These are phyloP conservation scores for Chironomus riparius DNA, from an alignment of 2,888 invertebrate species.

Conservation along the genomic window DNA sequence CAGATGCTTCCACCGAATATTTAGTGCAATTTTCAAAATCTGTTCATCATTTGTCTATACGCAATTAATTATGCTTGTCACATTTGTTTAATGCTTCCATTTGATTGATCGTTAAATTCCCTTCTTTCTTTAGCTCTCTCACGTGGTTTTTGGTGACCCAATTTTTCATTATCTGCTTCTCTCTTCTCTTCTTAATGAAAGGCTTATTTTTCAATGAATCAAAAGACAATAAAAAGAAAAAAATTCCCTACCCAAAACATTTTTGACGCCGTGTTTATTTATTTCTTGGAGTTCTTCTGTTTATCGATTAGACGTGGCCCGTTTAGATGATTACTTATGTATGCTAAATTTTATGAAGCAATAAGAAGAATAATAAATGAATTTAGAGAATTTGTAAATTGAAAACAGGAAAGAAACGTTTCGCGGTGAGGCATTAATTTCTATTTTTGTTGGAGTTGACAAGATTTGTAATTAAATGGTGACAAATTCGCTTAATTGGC, in stretches of 20 bases:
- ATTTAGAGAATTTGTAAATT: background rate
- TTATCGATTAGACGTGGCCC: background rate
- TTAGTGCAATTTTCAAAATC: background rate
- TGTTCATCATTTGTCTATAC: background rate
- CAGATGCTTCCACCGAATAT: background rate
- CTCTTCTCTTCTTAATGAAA: background rate
- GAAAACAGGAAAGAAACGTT: background rate
- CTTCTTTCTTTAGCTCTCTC: background rate
- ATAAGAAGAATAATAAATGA: background rate
- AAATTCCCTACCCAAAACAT: background rate
- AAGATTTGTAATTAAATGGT: too few species aligned
- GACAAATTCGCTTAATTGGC: too few species aligned
- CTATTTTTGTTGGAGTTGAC: too few species aligned
- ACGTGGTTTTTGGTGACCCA: background rate
- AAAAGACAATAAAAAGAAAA: too few species aligned
- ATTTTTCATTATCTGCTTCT: background rate
- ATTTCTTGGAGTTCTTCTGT: background rate
- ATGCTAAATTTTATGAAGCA: background rate
- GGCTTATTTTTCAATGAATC: background rate
- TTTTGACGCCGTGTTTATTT: background rate
- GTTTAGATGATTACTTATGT: background rate
- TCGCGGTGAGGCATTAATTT: too few species aligned
- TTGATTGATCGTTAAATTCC: background rate
- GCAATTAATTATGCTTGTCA: constrained; percentile 23
- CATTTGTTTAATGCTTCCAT: constrained; percentile 13